phyloP scores from a whole-genome alignment of 2,888 invertebrate genomes.

The Lordiphosa andalusiaca region DNA sequence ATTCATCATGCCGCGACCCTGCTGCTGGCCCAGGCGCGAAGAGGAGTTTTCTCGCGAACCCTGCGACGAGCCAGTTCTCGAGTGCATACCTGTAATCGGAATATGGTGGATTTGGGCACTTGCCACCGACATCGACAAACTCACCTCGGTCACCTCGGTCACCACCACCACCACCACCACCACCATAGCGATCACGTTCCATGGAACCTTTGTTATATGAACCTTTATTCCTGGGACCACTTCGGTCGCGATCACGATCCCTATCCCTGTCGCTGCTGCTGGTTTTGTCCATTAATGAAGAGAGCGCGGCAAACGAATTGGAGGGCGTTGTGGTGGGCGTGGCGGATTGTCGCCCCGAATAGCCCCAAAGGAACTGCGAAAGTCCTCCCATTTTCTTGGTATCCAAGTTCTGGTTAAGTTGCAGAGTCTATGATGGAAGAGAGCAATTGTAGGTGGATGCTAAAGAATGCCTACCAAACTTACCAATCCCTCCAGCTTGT shows the following conservation, averaged over 20 bases:
- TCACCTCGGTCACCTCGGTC: constrained; percentile 57
- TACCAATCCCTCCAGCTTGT: constrained; percentile 77
- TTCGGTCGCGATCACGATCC: constrained; percentile 70
- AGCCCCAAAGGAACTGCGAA: constrained; percentile 74
- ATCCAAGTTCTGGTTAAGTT: constrained; percentile 72
- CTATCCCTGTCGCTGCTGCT: constrained; percentile 50
- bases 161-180: too few relatives aligned
- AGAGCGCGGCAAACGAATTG: constrained; percentile 78
- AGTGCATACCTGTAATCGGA: constrained; percentile 78
- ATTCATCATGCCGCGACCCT: constrained; percentile 66
- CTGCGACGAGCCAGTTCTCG: constrained; percentile 84
- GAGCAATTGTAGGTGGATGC: background rate
- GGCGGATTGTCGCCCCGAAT: constrained; percentile 46
- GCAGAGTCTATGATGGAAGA: constrained; percentile 30
- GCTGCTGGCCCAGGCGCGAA: constrained; percentile 66
- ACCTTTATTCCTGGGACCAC: constrained; percentile 77
- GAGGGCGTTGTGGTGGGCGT: constrained; percentile 71
- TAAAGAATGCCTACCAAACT: constrained; percentile 20
- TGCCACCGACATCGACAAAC: background rate
- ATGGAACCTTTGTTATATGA: constrained; percentile 78
- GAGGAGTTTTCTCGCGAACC: constrained; percentile 81
- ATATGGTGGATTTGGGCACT: background rate
- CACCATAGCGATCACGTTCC: constrained; percentile 77
- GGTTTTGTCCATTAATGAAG: constrained; percentile 68
- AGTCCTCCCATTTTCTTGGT: constrained; percentile 77